phyloP scores from a whole-genome alignment of 1,140 invertebrate species.

The Sminthurides bifidus region DNA sequence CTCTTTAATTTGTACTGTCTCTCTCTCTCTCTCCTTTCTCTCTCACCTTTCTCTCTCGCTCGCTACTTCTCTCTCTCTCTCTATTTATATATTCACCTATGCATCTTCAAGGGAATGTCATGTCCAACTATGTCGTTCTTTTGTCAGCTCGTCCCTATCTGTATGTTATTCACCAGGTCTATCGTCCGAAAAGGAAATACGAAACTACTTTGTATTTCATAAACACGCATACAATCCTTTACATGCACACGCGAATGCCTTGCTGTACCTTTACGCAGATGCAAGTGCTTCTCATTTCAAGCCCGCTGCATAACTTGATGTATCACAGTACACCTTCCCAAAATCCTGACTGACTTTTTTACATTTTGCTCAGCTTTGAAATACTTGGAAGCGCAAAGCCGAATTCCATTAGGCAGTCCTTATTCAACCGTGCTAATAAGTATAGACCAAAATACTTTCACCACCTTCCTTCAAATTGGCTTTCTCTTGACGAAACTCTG shows the following conservation, averaged over 20 bases:
- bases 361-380: no score
- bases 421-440: no score
- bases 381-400: no score
- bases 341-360: no score
- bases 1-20: background rate
- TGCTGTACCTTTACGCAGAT: background rate
- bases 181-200: background rate
- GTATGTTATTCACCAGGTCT: background rate
- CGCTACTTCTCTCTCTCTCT: background rate
- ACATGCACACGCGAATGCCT: background rate
- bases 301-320: no score
- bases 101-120: background rate
- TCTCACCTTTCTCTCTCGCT: background rate
- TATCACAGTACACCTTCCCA: no score
- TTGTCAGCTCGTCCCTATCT: background rate
- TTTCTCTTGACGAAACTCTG: no score
- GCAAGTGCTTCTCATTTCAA: background rate
- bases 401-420: no score
- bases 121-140: background rate
- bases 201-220: background rate
- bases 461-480: no score
- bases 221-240: background rate
- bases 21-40: conserved; percentile 7
- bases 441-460: no score
- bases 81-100: background rate